Base-by-base conservation (phyloP, 2,113 vertebrate genomes). In the Chaetorhynchus papuensis region DNA sequence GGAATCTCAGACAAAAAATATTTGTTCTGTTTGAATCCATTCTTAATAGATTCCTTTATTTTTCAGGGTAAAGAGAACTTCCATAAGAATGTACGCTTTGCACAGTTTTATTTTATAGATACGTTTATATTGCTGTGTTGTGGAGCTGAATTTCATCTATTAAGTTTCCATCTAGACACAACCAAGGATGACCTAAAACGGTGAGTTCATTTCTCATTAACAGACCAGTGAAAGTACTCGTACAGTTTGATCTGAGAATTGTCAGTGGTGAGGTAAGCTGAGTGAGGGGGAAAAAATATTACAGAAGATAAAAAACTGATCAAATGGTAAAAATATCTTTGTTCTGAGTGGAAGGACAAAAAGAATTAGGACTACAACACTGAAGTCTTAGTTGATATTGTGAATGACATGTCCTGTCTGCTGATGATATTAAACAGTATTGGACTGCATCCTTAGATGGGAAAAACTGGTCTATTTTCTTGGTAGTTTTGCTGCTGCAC, bases 61-160 rank as follows among this genome's bases (percentile, higher is more conserved):
- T 96, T 96, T 69, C 84, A 99, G 99, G 97, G 96, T n/a, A 94
- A 93, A 86, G 97, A 97, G 6, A 88, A 82, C n/a, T 98, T 99
- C 89, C 90, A 92, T 47, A 98, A 96, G 94, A 91, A 98, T 18
- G 86, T 98, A 39, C 87, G 66, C 26, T 96, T 94, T 30, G 98
- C 98, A 21, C 99, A 99, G 97, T 99, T 99, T 96, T 99, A 99
- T 96, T 99, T 98, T 84, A 90, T 99, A 8, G 98, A 99, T 76
- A 83, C 97, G 24, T 99, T 99, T 95, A 83, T 99, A 52, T 93
- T 99, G 60, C n/a, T 98, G 66, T 97, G 98, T 24, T 98, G 97
- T n/a, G 99, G 99, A 88, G 96, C 98, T 13, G 98, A 98, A 76
- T 87, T 99, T 26, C 96, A 98, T 69, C 93, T 99, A 11, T 97